phyloP scores from a whole-genome alignment of 2,888 invertebrate genomes.

The Amblyteles armatorius region DNA sequence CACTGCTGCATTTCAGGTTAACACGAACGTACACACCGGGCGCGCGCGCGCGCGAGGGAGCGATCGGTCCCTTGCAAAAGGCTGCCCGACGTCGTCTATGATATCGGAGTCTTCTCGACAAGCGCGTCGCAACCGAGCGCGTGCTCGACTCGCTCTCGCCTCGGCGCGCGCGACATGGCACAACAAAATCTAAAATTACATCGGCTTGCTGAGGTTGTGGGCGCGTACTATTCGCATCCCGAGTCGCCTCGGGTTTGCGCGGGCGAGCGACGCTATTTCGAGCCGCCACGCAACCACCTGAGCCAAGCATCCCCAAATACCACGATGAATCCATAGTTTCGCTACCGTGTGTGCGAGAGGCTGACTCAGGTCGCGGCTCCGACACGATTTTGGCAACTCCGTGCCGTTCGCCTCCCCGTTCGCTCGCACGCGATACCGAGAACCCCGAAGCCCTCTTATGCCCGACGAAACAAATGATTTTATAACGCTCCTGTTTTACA shows the following conservation, averaged over 20 bases:
- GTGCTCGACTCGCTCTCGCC: constrained; percentile 18
- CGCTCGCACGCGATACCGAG: background rate
- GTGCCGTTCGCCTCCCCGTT: background rate
- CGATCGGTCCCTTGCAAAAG: background rate
- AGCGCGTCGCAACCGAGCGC: constrained; percentile 24
- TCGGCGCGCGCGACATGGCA: constrained; percentile 53
- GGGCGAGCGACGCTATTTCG: constrained; percentile 82
- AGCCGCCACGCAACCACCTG: constrained; percentile 84
- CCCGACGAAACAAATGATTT: background rate
- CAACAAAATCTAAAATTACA: constrained; percentile 82
- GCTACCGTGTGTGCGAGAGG: constrained; percentile 35
- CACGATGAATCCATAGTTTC: constrained; percentile 76
- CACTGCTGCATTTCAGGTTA: background rate
- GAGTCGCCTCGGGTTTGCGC: constrained; percentile 82
- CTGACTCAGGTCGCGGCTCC: constrained; percentile 66
- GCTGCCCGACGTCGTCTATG: background rate
- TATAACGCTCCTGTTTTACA: too few relatives aligned
- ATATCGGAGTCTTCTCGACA: constrained; percentile 9
- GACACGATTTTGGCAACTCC: constrained; percentile 3
- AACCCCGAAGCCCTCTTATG: background rate
- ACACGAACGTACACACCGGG: background rate
- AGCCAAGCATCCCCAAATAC: constrained; percentile 83
- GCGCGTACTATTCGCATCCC: constrained; percentile 83
- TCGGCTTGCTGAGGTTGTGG: constrained; percentile 79
- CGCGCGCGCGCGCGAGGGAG: too few relatives aligned